phyloP scores from a whole-genome alignment of 1,140 invertebrate genomes.

The Procambarus virginalis region DNA sequence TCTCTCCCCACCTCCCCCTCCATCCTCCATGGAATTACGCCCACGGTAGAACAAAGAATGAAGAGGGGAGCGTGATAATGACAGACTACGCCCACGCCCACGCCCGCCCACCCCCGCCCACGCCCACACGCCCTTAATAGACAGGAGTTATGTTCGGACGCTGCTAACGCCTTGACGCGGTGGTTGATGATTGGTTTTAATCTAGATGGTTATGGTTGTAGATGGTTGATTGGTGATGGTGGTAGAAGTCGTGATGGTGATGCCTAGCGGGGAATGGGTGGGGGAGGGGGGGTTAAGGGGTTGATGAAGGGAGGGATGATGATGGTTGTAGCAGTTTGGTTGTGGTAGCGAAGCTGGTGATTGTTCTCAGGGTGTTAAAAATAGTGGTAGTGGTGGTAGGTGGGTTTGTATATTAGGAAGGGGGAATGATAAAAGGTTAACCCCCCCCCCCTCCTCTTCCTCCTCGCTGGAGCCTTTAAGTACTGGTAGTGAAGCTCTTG shows the following conservation, averaged over 20 bases:
- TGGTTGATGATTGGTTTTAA: not conserved
- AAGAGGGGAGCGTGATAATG: conserved; percentile 49
- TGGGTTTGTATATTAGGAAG: not conserved
- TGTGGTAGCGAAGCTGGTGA: too few relatives aligned
- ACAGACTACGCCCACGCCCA: conserved; percentile 48
- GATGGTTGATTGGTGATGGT: not conserved
- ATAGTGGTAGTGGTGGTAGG: not conserved
- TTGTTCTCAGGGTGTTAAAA: too few relatives aligned
- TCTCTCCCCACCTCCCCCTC: too few relatives aligned
- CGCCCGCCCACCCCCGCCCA: conserved; percentile 35
- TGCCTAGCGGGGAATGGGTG: too few relatives aligned
- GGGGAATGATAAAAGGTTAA: not conserved
- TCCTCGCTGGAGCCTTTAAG: not conserved
- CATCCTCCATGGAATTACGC: not conserved
- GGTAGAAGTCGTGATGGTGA: not conserved
- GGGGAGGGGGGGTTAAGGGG: too few relatives aligned
- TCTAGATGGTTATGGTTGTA: not conserved
- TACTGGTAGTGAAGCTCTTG: not conserved
- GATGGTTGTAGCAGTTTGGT: too few relatives aligned
- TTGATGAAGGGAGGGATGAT: too few relatives aligned
- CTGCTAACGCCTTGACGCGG: not conserved
- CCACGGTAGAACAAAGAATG: conserved; percentile 48
- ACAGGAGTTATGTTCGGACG: conserved; percentile 41
- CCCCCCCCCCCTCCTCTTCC: too few relatives aligned
- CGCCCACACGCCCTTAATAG: conserved; percentile 21